Conservation (phyloP, 1,140 invertebrate genomes). For the Pinna nobilis region DNA sequence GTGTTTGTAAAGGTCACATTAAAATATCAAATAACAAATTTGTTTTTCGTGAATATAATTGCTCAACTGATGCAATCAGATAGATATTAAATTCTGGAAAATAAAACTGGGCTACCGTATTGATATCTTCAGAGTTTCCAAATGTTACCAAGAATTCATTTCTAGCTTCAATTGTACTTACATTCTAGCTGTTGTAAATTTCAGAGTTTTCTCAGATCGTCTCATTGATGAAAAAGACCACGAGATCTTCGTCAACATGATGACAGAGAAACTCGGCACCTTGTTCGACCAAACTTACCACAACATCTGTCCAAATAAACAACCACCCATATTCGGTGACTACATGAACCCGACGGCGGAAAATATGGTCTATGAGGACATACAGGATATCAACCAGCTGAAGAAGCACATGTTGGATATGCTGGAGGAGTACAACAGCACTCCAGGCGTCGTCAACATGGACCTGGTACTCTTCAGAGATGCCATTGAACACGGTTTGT, state of each 20-base stretch:
- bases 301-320: slow-evolving; percentile 85
- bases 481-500: slow-evolving; percentile 84
- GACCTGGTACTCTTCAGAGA: slow-evolving; percentile 89
- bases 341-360: slow-evolving; percentile 87
- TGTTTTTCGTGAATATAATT: no score
- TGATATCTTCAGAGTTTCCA: no score
- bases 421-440: slow-evolving; percentile 87
- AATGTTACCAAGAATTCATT: not conserved
- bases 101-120: no score
- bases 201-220: slow-evolving; percentile 86
- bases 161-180: not conserved
- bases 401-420: slow-evolving; percentile 81
- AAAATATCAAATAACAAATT: no score
- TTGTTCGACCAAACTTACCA: slow-evolving; percentile 87
- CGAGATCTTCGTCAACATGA: slow-evolving; percentile 83
- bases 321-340: slow-evolving; percentile 83
- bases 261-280: slow-evolving; percentile 83
- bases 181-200: slow-evolving; percentile 6
- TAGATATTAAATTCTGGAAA: no score
- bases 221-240: slow-evolving; percentile 86
- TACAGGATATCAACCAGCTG: slow-evolving; percentile 80
- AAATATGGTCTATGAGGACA: slow-evolving; percentile 86
- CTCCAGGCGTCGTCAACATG: slow-evolving; percentile 84
- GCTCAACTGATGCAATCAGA: no score
- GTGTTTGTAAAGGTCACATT: no score